Base-by-base conservation (phyloP, 2,888 invertebrate genomes). In the Nemapogon koenigi region DNA sequence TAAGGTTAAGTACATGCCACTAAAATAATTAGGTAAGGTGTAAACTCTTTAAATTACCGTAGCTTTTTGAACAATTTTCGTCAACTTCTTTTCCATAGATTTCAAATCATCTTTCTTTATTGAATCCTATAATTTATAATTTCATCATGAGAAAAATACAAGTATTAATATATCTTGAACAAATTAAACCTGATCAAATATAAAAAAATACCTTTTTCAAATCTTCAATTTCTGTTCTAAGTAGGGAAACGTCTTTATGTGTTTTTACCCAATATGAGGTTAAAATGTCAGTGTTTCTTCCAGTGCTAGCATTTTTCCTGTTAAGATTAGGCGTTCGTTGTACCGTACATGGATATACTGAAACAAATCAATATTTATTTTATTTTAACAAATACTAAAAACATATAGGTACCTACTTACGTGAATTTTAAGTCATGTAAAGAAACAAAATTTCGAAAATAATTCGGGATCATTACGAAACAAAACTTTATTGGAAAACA, bases 91-190 rank as follows among this genome's bases (percentile, higher is more conserved):
- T 49, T 70, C 66, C 58, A 68, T 68, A 10, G 47, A 22, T 43
- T 56, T 61, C 10, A 70, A 51, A 43, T 70, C 64, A 49, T 59
- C 56, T 49, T 62, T 69, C 44, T 64, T 70, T 3, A 66, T 51
- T 3, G 55, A 51, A 10, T 59, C 64, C 72, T 68, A 41, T 40
- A 27, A 15, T 10, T 27, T 19, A 4, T n/a, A 33, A 18, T 4
- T 3, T 7, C 4, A 18, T 22, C 4, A 13, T 30, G 3, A 13
- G 13, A 28, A 3, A 25, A 15, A 22, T 25, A 19, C 14, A 11
- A 35, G n/a, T 22, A 36, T 11, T 19, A n/a, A 27, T 16, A 3
- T 3, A 16, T 10, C 16, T 14, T 4, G 13, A 18, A 33, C 4
- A 6, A 31, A 15, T 30, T 4, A 13, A 10, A 10, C 8, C 10